Conservation (phyloP, 1,140 invertebrate species). For the Maconellicoccus hirsutus region DNA sequence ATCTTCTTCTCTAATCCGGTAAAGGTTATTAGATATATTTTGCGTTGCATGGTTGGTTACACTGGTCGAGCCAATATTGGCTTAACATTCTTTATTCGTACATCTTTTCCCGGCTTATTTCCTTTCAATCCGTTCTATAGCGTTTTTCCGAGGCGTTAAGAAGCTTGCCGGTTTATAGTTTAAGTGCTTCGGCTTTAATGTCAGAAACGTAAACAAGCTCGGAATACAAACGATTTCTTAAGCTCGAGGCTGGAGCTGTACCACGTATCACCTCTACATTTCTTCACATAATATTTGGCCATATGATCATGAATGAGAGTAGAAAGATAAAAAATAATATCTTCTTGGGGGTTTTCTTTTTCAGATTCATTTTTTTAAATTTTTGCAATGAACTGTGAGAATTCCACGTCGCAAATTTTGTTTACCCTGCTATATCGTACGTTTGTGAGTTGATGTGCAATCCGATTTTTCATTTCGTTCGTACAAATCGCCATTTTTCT, state of each 20-base stretch:
- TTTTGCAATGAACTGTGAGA: neutral
- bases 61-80: neutral
- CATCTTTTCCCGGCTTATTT: neutral
- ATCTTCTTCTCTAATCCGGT: neutral
- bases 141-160: slow-evolving; percentile 2
- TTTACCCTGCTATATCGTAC: too few species aligned
- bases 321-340: neutral
- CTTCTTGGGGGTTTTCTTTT: neutral
- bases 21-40: neutral
- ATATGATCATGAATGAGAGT: neutral
- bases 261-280: neutral
- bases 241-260: neutral
- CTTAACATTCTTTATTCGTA: slow-evolving; percentile 9
- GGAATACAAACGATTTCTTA: slow-evolving; percentile 4
- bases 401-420: neutral
- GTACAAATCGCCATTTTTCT: too few species aligned
- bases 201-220: slow-evolving; percentile 8
- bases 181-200: slow-evolving; percentile 3
- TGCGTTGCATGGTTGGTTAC: neutral
- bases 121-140: slow-evolving; percentile 7
- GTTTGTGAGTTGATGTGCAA: too few species aligned
- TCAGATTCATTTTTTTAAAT: neutral
- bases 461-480: too few species aligned
- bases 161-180: slow-evolving; percentile 3
- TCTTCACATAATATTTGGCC: neutral